Evolutionary conservation across 2,113 vertebrate species (phyloP), one percentile per base, ranked within the genome.

Genomic region (Heterochromis multidens): DNA sequence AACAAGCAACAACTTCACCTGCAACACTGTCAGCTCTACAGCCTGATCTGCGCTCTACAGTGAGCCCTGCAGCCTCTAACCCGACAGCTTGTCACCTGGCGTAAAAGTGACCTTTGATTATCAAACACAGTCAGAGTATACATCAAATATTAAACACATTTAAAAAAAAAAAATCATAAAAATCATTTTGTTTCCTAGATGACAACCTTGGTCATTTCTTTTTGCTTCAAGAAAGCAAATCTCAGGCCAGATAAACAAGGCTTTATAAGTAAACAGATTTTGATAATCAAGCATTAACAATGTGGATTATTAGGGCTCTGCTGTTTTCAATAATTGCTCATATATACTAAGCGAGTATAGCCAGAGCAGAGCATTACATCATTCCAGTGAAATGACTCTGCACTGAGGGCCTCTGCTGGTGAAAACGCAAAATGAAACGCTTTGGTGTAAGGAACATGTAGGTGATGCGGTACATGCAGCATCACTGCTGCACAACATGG

Each of bases 331-430:
- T 63, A 81, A 61, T 7, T 62, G 46, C 61, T 77, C 40, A 58
- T 88, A 86, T 79, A 65, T 43, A 56, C 43, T 52, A 40, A 54
- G 63, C 25, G 52, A 58, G 7, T 40, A 33, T 52, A 58, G 25
- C 27, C 14, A 11, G 19, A 58, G 61, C n/a, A 13, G 43, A 79
- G 80, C 87, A 94, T 93, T 88, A 94, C 90, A 19, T 94, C 94
- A 94, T 91, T 65, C 77, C 23, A 56, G 46, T 80, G 63, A 62
- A 84, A 80, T 35, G 40, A 13, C 61, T 70, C 54, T 65, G 60
- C 86, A 80, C 58, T 85, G 82, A 86, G 87, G 93, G 40, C 95
- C 91, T 89, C 95, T 95, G 93, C 90, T 94, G 94, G 94, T 87
- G 88, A 74, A 80, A 84, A 67, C 5, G 10, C 29, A 72, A 8